Evolutionary conservation across 2,888 invertebrate species (phyloP).

Genomic region (Exocentrus adspersus): DNA sequence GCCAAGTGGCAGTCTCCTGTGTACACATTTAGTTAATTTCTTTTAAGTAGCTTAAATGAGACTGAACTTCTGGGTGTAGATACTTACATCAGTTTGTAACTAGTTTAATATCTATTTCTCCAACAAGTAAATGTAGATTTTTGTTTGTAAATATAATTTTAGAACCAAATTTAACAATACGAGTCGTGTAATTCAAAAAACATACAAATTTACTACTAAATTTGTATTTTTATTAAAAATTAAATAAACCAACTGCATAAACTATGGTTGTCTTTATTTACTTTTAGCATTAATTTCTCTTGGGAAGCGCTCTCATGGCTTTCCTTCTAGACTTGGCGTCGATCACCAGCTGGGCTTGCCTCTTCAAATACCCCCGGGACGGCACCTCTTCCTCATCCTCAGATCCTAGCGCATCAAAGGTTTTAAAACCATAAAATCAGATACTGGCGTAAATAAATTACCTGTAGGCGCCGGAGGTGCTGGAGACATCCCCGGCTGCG

Average conservation of each 20-base stretch:
- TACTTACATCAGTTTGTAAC: conserved; percentile 37
- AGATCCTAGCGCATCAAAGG: conserved; percentile 66
- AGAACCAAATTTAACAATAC: conserved; percentile 35
- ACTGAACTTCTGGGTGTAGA: conserved; percentile 41
- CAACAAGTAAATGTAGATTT: conserved; percentile 31
- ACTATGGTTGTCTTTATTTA: no score
- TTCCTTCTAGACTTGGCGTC: conserved; percentile 85
- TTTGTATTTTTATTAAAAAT: conserved; percentile 56
- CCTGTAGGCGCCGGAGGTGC: conserved; percentile 52
- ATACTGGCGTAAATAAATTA: conserved; percentile 22
- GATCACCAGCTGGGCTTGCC: conserved; percentile 84
- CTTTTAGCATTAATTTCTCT: conserved; percentile 38
- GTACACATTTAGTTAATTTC: conserved; percentile 20
- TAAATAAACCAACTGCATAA: conserved; percentile 29
- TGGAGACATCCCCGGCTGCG: conserved; percentile 56
- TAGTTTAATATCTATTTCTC: conserved; percentile 31
- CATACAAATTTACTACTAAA: conserved; percentile 50
- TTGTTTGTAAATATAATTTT: conserved; percentile 40
- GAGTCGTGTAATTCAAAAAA: conserved; percentile 48
- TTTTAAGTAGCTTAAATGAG: conserved; percentile 33
- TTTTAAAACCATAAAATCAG: no score
- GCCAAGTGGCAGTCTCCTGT: background rate
- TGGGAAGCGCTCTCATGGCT: conserved; percentile 67
- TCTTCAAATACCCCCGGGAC: conserved; percentile 79
- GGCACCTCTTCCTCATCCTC: conserved; percentile 89